Conservation (phyloP, 2,113 vertebrate species). For the Equus quagga region DNA sequence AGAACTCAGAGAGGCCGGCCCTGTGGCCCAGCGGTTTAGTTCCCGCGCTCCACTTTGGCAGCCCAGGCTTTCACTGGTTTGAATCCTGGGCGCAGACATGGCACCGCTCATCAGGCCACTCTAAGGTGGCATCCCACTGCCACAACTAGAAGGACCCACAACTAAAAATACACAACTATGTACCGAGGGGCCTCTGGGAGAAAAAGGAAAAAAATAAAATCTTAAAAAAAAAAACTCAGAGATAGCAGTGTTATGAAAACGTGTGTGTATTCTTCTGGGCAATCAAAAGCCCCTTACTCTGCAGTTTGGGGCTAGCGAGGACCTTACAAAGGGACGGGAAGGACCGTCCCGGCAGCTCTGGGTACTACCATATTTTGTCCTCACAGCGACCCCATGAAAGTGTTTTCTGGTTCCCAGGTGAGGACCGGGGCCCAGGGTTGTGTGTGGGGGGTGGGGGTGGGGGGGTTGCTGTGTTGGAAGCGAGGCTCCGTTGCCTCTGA, state of each 20-base stretch:
- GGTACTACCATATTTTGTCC: accelerated
- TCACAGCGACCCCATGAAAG: background rate
- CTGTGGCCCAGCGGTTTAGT: no score
- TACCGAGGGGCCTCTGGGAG: no score
- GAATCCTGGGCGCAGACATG: no score
- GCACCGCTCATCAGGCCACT: no score
- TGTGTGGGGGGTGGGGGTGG: accelerated
- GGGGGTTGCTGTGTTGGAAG: background rate
- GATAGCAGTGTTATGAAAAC: background rate
- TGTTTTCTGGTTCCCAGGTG: background rate
- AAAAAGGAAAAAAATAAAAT: no score
- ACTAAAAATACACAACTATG: no score
- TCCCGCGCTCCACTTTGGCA: no score
- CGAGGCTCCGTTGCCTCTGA: accelerated
- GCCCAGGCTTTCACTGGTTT: no score
- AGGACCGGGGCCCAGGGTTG: background rate
- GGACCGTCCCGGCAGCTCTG: background rate
- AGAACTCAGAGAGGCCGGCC: background rate
- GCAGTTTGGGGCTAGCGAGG: background rate
- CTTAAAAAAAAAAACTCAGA: background rate
- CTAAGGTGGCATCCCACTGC: no score
- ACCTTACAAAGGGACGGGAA: background rate
- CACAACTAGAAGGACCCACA: no score
- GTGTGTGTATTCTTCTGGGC: background rate
- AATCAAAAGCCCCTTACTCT: background rate